These are phyloP conservation scores for Bos javanicus DNA, from an alignment of 2,113 vertebrate genomes.

Conservation along the genomic window DNA sequence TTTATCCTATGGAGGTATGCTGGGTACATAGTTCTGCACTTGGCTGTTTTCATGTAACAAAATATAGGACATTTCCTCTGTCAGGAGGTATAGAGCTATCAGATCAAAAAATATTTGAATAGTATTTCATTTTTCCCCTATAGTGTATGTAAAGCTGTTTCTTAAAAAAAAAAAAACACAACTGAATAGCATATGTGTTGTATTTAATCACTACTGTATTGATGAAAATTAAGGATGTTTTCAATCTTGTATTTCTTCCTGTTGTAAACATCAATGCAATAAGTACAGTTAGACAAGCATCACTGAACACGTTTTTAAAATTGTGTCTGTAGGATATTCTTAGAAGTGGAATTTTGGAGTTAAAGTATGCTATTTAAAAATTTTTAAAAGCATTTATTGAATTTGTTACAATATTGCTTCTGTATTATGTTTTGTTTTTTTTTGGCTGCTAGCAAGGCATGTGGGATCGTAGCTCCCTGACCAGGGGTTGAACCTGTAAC, in stretches of 20 bases:
- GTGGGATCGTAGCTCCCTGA: neutral
- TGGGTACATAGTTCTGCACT: neutral
- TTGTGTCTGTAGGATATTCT: neutral
- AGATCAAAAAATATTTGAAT: neutral
- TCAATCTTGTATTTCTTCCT: neutral
- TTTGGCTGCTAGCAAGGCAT: neutral
- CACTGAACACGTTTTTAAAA: neutral
- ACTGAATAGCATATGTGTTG: neutral
- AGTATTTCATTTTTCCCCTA: neutral
- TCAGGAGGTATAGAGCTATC: neutral
- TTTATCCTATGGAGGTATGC: neutral
- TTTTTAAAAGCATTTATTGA: neutral
- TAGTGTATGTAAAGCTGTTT: neutral
- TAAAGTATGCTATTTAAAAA: neutral
- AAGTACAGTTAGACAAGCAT: neutral
- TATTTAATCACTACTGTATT: neutral
- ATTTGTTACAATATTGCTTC: neutral
- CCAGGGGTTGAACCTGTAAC: neutral
- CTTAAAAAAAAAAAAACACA: neutral
- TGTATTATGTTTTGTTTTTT: neutral
- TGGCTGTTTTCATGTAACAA: neutral
- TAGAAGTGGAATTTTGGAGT: neutral
- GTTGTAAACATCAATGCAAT: neutral
- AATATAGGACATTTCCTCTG: neutral
- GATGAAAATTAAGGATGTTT: neutral